Conservation (phyloP, 1,140 invertebrate genomes). For the Brachionus koreanus region DNA sequence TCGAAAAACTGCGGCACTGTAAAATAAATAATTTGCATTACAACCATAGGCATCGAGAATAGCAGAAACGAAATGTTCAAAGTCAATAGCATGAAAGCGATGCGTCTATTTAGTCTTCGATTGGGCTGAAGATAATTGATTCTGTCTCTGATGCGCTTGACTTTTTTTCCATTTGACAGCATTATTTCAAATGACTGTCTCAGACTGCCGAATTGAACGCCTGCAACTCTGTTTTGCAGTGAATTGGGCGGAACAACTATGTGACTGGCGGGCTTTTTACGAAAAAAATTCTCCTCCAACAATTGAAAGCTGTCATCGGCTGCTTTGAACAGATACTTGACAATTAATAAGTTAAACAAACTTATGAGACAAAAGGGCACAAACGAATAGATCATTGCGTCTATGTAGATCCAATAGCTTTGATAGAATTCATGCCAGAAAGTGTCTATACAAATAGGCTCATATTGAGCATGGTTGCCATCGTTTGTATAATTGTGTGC, state of each 20-base stretch:
- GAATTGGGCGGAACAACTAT: background rate
- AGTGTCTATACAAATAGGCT: constrained; percentile 20
- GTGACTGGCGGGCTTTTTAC: background rate
- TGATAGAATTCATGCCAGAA: constrained; percentile 22
- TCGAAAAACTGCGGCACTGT: background rate
- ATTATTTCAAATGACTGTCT: background rate
- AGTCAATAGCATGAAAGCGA: constrained; percentile 2
- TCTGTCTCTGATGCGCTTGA: background rate
- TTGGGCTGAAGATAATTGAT: background rate
- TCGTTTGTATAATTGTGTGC: background rate
- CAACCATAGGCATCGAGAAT: constrained; percentile 31
- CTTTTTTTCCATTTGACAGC: background rate
- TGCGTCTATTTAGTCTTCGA: background rate
- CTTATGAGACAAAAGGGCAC: background rate
- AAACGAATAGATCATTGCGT: constrained; percentile 38
- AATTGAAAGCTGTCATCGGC: constrained; percentile 27
- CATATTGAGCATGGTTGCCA: no score
- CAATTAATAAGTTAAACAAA: constrained; percentile 19
- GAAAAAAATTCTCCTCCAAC: background rate
- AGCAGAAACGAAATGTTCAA: constrained; percentile 22
- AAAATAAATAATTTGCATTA: constrained; percentile 38
- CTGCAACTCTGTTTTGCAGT: background rate
- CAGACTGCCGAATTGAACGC: background rate
- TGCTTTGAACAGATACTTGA: constrained; percentile 25
- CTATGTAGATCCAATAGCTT: constrained; percentile 40